Percentiles rank a stretch among this genome's conserved stretches.
Conservation (phyloP, 1,140 invertebrate species). For the Charaxes varanes region DNA sequence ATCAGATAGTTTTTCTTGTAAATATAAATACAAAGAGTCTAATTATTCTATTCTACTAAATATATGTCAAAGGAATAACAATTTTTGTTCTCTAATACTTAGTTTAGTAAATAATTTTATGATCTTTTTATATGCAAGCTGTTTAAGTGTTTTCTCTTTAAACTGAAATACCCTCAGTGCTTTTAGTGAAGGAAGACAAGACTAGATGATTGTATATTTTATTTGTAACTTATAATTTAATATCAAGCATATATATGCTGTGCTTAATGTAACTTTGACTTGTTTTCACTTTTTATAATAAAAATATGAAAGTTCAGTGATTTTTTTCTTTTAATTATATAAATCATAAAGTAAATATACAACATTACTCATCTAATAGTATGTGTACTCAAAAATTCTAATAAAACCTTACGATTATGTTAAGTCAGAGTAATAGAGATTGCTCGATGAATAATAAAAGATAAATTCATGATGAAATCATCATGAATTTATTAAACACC, state of each 20-base stretch:
- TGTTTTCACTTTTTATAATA: neutral
- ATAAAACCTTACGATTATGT: too few relatives aligned
- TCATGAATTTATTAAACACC: too few relatives aligned
- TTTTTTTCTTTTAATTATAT: too few relatives aligned
- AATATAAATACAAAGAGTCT: conserved; percentile 12
- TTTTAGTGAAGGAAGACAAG: conserved; percentile 45
- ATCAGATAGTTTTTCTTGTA: conserved; percentile 1
- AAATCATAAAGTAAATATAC: too few relatives aligned
- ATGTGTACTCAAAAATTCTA: too few relatives aligned
- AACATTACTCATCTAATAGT: too few relatives aligned
- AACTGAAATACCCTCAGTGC: neutral
- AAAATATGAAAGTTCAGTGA: neutral
- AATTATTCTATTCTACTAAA: conserved; percentile 13
- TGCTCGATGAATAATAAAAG: too few relatives aligned
- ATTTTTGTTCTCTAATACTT: too few relatives aligned
- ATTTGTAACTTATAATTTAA: conserved; percentile 8
- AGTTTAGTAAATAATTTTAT: too few relatives aligned
- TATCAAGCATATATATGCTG: conserved; percentile 1
- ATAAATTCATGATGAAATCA: too few relatives aligned
- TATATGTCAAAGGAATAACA: too few relatives aligned
- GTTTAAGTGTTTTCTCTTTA: neutral
- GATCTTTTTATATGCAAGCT: neutral
- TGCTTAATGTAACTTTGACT: conserved; percentile 1
- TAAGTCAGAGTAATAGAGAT: too few relatives aligned
- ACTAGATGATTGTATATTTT: conserved; percentile 40